A percentile compares a stretch with the other conserved stretches of the same genome.
These are phyloP conservation scores for Andrena marginata DNA, from an alignment of 2,888 invertebrate genomes.

Conservation along the genomic window DNA sequence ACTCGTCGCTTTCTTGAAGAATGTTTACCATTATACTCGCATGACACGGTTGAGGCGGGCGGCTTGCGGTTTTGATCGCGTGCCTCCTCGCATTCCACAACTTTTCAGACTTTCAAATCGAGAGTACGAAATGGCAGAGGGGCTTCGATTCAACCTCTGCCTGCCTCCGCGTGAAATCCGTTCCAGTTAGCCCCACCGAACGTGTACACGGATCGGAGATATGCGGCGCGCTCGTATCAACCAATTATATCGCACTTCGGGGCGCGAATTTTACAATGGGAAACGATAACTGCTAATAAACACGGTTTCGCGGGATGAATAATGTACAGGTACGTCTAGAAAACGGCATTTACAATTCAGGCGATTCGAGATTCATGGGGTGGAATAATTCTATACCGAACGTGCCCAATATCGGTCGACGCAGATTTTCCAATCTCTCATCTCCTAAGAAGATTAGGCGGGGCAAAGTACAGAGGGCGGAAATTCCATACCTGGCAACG, in stretches of 20 bases:
- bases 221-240: slow-evolving; percentile 4
- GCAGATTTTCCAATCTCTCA: not conserved
- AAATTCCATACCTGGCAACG: slow-evolving; percentile 18
- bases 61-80: slow-evolving; percentile 52
- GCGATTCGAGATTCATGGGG: too few species aligned
- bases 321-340: too few species aligned
- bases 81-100: slow-evolving; percentile 44
- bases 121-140: slow-evolving; percentile 50
- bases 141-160: slow-evolving; percentile 46
- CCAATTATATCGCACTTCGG: slow-evolving; percentile 23
- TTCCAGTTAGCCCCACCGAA: slow-evolving; percentile 40
- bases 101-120: slow-evolving; percentile 60
- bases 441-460: not conserved
- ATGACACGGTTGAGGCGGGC: not conserved
- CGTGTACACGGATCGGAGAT: slow-evolving; percentile 23
- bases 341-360: too few species aligned
- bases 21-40: slow-evolving; percentile 11
- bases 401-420: not conserved
- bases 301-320: too few species aligned
- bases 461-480: not conserved
- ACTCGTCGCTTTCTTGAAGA: not conserved
- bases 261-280: slow-evolving; percentile 24
- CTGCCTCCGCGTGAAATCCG: slow-evolving; percentile 46
- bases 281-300: not conserved
- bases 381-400: not conserved